Evolutionary conservation across 1,140 invertebrate species (phyloP).

Genomic region (Palaemon carinicauda): DNA sequence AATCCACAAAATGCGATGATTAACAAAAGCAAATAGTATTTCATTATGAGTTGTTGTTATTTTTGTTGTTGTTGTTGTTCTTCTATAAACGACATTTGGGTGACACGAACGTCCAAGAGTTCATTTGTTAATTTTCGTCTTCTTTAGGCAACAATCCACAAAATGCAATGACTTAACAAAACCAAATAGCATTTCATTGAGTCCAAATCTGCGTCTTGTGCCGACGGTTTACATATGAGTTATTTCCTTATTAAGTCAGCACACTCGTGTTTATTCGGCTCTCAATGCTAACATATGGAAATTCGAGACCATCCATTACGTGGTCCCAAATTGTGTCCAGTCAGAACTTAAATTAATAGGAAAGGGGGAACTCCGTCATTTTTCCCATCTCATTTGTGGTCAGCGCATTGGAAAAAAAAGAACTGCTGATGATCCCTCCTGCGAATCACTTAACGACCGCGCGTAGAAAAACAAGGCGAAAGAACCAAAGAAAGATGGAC

Average conservation of each 20-base stretch:
- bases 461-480: background rate
- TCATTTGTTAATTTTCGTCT: too few relatives aligned
- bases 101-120: too few relatives aligned
- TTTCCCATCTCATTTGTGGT: background rate
- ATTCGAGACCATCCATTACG: constrained; percentile 44
- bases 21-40: background rate
- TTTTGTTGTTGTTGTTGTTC: too few relatives aligned
- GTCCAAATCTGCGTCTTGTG: background rate
- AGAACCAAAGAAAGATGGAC: background rate
- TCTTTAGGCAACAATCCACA: too few relatives aligned
- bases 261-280: constrained; percentile 45
- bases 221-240: constrained; percentile 6
- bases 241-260: constrained; percentile 54
- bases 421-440: background rate
- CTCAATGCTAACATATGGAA: constrained; percentile 53
- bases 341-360: constrained; percentile 13
- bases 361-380: background rate
- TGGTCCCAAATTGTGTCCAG: constrained; percentile 37
- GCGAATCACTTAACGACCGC: too few relatives aligned
- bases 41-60: too few relatives aligned
- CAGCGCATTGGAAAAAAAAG: background rate
- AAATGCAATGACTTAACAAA: too few relatives aligned
- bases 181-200: too few relatives aligned
- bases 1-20: background rate
- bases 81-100: too few relatives aligned